Base-by-base conservation (phyloP, 2,888 invertebrate species). In the Hydrotaea cyrtoneurina region DNA sequence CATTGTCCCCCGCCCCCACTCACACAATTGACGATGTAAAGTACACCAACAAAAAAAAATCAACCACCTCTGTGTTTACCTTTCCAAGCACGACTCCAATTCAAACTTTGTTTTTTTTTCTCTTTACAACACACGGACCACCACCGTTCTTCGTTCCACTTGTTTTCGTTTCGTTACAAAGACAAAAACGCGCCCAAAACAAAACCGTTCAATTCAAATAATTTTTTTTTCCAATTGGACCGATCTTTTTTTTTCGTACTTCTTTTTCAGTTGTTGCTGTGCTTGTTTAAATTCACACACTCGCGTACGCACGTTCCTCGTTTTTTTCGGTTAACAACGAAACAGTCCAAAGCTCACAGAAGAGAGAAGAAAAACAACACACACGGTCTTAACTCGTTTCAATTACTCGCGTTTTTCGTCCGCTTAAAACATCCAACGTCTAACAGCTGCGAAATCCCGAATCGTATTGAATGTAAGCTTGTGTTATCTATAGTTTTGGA, bases 401-500 rank as follows among this genome's bases (percentile, higher is more conserved):
- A 59, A 10, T 50, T 55, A n/a, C 66, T 36, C 43, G 43, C 13
- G 0, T 53, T 11, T 73, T 71, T 72, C 59, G 79, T 21, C 85
- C 85, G 85, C 66, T 85, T 19, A 74, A 82, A 74, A 75, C 85
- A 82, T 74, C 77, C 57, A 80, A 80, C 79, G 69, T 78, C 82
- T 59, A 83, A 83, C 77, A 87, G 82, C 80, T 83, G 86, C 85
- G 84, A 86, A 87, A 85, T 80, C 87, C 83, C 81, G 85, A 87
- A 83, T 79, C 86, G 87, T 83, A 87, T 87, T 87, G 81, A 86
- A 78, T 78, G n/a, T 79, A 71, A 86, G 86, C 86, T 84, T 79
- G 39, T 79, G 62, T 79, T 77, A 82, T 72, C 82, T 84, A 78
- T 86, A 85, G 86, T 86, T 87, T 87, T 86, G 87, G 86, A 86